Base-by-base conservation (phyloP, 2,113 vertebrate genomes). In the Columba livia region DNA sequence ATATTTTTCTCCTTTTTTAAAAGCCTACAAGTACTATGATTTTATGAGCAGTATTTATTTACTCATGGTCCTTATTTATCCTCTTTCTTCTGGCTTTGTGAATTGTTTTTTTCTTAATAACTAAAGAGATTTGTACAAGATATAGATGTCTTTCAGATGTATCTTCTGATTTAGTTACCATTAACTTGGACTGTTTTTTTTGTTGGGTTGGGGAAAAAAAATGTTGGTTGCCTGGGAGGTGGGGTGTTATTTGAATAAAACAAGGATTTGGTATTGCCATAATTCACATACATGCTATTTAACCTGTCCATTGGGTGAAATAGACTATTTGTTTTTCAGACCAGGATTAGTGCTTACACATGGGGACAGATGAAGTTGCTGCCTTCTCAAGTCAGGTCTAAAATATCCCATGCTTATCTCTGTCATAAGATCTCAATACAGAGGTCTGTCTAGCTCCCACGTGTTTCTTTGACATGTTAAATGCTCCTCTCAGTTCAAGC, bases 41-140 rank as follows among this genome's bases (percentile, higher is more conserved):
- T 94, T 85, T 65, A 13, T 75, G 32, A 93, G 61, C n/a, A 54
- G 36, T 82, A 62, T 91, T 93, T 82, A 62, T 91, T 93, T 94
- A 58, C n/a, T 79, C 18, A 6, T 2, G 23, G 31, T 66, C 72
- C n/a, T 91, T 77, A 86, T 65, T 89, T 77, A 85, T 34, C 57
- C 47, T 79, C 11, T 56, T 90, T 85, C 47, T 89, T 34, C 16
- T 36, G 28, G 12, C 23, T 85, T 84, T 65, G 11, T 1, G 0
- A 50, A 79, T 34, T 69, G 26, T 5, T 62, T 77, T 77, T 81
- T 93, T 32, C 57, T 91, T 77, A 24, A 50, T 15, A 36, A 29
- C 15, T 2, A 12, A 14, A 60, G 28, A 58, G 11, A 40, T 25
- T 51, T 29, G 15, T 20, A 36, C 6, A 57, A 67, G 48, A 11